phyloP scores from a whole-genome alignment of 64 coral and sea anemone genomes.

The Stichodactyla helianthus region DNA sequence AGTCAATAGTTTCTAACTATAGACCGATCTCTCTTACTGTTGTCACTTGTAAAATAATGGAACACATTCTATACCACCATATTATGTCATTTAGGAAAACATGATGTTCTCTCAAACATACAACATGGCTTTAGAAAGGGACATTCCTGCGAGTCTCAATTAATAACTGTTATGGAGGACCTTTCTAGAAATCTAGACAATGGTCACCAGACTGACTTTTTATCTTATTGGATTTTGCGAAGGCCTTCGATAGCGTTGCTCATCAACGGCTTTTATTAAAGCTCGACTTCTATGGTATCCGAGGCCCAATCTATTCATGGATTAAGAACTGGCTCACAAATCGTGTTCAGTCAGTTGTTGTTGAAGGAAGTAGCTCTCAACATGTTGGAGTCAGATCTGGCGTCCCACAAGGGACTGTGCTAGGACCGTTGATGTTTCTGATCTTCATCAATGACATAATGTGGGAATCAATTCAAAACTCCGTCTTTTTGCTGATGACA shows the following conservation, averaged over 20 bases:
- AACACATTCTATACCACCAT: conserved; percentile 9
- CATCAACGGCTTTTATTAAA: conserved; percentile 1
- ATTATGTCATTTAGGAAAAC: conserved; percentile 14
- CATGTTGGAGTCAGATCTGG: not conserved
- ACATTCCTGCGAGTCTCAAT: conserved; percentile 1
- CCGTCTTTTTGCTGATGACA: not conserved
- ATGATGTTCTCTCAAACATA: conserved; percentile 23
- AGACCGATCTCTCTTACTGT: conserved; percentile 30
- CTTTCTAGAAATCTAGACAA: conserved; percentile 8
- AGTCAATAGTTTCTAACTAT: conserved; percentile 22
- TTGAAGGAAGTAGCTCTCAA: not conserved
- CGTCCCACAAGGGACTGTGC: not conserved
- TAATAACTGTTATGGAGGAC: not conserved
- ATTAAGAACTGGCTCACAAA: not conserved
- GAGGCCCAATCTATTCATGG: not conserved
- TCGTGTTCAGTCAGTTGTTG: not conserved
- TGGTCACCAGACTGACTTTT: not conserved
- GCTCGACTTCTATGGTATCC: conserved; percentile 6
- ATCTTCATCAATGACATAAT: conserved; percentile 7
- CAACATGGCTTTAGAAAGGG: conserved; percentile 26
- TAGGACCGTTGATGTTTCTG: not conserved
- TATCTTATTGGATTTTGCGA: not conserved
- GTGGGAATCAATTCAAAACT: not conserved
- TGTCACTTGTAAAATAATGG: not conserved
- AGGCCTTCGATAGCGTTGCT: conserved; percentile 1